These are phyloP conservation scores for Hirundo rustica DNA, from an alignment of 2,797 vertebrate species.

Conservation along the genomic window DNA sequence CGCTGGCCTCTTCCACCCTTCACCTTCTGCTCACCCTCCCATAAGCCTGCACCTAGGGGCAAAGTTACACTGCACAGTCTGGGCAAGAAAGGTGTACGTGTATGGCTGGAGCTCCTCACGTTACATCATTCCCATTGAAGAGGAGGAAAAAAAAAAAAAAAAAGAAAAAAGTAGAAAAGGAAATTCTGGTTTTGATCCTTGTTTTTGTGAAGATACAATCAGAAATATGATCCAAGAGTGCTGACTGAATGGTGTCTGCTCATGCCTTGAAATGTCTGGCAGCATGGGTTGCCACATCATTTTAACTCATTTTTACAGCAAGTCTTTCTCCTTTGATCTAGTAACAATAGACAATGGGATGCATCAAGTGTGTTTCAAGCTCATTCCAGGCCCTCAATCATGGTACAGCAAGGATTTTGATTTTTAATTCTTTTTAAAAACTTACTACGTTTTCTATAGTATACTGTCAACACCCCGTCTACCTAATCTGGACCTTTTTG, in stretches of 20 bases:
- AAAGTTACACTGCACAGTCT: accelerated
- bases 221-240: conserved; percentile 37
- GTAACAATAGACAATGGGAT: conserved; percentile 25
- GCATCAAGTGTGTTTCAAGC: background rate
- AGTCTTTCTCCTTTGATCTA: conserved; percentile 39
- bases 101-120: background rate
- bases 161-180: background rate
- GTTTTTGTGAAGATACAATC: conserved; percentile 44
- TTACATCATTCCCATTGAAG: background rate
- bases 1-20: background rate
- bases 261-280: conserved; percentile 14
- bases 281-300: background rate
- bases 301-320: conserved; percentile 39
- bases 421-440: conserved; percentile 25
- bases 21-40: background rate
- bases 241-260: conserved; percentile 47
- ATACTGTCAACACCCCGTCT: background rate
- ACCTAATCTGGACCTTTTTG: background rate
- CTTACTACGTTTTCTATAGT: background rate
- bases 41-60: background rate
- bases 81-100: background rate
- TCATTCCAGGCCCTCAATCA: background rate
- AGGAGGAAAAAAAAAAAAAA: background rate
- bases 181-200: conserved; percentile 42
- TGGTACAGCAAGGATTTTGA: background rate